Percentiles rank a stretch among this genome's conserved stretches.
Evolutionary conservation across 2,797 vertebrate species (phyloP).

Genomic region (Chanos chanos): DNA sequence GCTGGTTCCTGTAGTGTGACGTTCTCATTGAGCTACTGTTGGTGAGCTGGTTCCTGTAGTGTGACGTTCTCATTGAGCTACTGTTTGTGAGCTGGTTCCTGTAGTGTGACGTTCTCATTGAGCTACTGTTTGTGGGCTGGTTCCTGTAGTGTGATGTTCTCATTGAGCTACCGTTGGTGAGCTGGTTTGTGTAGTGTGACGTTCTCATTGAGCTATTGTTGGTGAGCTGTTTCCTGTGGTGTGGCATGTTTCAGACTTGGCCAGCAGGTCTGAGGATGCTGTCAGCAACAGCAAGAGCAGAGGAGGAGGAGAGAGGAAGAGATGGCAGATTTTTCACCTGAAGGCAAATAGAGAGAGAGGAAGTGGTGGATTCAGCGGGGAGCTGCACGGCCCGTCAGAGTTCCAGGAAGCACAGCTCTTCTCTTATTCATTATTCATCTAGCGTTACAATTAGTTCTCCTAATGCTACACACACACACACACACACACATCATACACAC

Average conservation of each 20-base stretch:
- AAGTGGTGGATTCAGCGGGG: conserved; percentile 66
- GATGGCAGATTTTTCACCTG: conserved; percentile 74
- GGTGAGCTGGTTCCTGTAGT: too few species aligned
- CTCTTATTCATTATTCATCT: conserved; percentile 77
- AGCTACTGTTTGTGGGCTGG: too few species aligned
- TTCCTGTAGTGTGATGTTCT: too few species aligned
- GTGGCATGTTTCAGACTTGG: background rate
- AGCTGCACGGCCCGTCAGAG: conserved; percentile 55
- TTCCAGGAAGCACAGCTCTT: conserved; percentile 73
- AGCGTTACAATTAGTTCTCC: conserved; percentile 73
- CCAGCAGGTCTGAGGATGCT: background rate
- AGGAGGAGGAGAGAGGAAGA: conserved; percentile 5
- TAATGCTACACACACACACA: conserved; percentile 41
- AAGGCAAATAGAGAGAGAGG: conserved; percentile 67
- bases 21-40: too few species aligned
- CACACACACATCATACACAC: background rate
- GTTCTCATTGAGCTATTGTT: too few species aligned
- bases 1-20: too few species aligned
- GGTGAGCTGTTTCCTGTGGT: background rate
- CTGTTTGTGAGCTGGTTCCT: too few species aligned
- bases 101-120: too few species aligned
- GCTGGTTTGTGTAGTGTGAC: too few species aligned
- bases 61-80: too few species aligned
- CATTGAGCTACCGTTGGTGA: too few species aligned
- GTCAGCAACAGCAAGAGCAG: background rate